A percentile compares a stretch with the other conserved stretches of the same genome.
These are phyloP conservation scores for Patella pellucida DNA, from an alignment of 2,888 invertebrate species.

Conservation along the genomic window DNA sequence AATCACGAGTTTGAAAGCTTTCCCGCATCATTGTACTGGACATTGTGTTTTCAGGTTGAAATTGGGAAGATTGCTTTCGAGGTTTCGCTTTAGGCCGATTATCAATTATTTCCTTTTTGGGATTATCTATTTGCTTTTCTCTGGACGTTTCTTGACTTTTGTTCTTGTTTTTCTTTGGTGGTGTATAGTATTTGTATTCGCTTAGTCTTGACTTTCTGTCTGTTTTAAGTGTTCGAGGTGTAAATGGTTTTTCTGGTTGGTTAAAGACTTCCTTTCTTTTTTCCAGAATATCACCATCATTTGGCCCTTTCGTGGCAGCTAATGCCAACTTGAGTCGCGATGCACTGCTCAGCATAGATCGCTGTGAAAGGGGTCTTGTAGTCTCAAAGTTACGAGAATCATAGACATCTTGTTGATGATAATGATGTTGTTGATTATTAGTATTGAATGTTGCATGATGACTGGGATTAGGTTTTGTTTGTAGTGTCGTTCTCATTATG, in stretches of 20 bases:
- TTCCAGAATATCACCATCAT: slow-evolving; percentile 63
- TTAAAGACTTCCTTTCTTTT: slow-evolving; percentile 64
- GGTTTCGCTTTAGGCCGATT: slow-evolving; percentile 27
- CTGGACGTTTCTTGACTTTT: slow-evolving; percentile 18
- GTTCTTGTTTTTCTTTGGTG: slow-evolving; percentile 49
- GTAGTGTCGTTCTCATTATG: slow-evolving; percentile 58
- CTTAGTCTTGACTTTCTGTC: slow-evolving; percentile 62
- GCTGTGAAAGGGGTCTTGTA: slow-evolving; percentile 40
- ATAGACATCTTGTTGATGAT: slow-evolving; percentile 17
- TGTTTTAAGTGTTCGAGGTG: slow-evolving; percentile 65
- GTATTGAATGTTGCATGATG: slow-evolving; percentile 35
- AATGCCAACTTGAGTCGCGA: slow-evolving; percentile 35
- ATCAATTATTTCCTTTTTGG: slow-evolving; percentile 37
- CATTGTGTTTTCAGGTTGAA: slow-evolving; percentile 34
- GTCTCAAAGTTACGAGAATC: neutral
- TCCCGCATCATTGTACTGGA: slow-evolving; percentile 58
- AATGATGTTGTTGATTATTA: slow-evolving; percentile 11
- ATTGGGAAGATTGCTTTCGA: slow-evolving; percentile 22
- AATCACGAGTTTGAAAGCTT: slow-evolving; percentile 64
- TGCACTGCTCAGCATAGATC: slow-evolving; percentile 41
- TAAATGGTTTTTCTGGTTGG: slow-evolving; percentile 65
- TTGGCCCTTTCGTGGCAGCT: slow-evolving; percentile 43
- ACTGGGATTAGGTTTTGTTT: slow-evolving; percentile 30
- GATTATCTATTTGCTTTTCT: slow-evolving; percentile 16
- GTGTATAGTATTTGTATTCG: slow-evolving; percentile 65